Percentiles rank a stretch among this genome's conserved stretches.
These are phyloP conservation scores for Electrophaes corylata DNA, from an alignment of 2,888 invertebrate genomes.

Conservation along the genomic window DNA sequence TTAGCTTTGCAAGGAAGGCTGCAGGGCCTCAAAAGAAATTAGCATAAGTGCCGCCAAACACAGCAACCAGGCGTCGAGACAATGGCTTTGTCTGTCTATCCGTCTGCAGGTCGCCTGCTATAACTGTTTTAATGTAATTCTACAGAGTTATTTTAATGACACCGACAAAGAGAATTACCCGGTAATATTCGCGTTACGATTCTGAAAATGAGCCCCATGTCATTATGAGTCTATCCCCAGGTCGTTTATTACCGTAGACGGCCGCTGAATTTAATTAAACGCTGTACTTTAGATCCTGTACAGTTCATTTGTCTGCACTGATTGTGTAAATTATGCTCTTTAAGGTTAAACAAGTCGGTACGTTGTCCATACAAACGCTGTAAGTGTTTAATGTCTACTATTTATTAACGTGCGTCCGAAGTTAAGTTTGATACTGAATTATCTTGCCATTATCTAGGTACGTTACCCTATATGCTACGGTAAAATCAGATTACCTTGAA, in stretches of 20 bases:
- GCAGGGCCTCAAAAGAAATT: conserved; percentile 75
- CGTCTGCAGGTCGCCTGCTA: conserved; percentile 64
- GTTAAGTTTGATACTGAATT: too few relatives aligned
- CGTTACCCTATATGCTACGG: too few relatives aligned
- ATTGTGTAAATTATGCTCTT: too few relatives aligned
- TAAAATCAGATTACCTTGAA: too few relatives aligned
- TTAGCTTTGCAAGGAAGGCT: conserved; percentile 64
- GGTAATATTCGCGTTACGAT: conserved; percentile 45
- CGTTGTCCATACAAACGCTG: too few relatives aligned
- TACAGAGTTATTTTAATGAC: conserved; percentile 62
- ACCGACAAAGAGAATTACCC: conserved; percentile 54
- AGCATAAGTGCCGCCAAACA: conserved; percentile 78
- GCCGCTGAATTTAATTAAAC: too few relatives aligned
- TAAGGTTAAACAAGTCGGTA: too few relatives aligned
- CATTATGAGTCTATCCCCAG: conserved; percentile 42
- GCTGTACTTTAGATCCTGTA: too few relatives aligned
- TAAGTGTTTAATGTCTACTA: too few relatives aligned
- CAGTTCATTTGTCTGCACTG: too few relatives aligned
- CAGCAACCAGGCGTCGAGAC: conserved; percentile 62
- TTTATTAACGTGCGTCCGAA: too few relatives aligned
- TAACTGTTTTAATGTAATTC: conserved; percentile 64
- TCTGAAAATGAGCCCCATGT: conserved; percentile 43
- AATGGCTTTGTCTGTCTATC: conserved; percentile 80
- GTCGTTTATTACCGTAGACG: conserved; percentile 42
- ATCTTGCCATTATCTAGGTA: too few relatives aligned